Evolutionary conservation across 2,888 invertebrate species (phyloP).

Genomic region (Drosophila peninsularis): DNA sequence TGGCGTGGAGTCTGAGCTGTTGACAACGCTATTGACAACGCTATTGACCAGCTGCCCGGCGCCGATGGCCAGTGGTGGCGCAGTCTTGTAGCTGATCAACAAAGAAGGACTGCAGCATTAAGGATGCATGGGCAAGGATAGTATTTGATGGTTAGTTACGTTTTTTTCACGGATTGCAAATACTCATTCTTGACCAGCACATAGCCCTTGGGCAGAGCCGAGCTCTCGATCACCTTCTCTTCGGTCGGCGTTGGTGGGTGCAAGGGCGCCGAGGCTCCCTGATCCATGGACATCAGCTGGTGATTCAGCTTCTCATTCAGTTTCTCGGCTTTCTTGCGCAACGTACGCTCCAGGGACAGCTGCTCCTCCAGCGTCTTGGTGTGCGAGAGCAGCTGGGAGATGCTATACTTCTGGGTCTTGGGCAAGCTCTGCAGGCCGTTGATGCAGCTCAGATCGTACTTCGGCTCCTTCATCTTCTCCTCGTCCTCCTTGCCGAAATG

Average conservation of each 20-base stretch:
- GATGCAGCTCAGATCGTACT: conserved; percentile 66
- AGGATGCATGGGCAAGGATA: not conserved
- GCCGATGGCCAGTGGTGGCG: conserved; percentile 22
- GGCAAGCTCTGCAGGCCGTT: conserved; percentile 62
- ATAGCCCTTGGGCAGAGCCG: conserved; percentile 74
- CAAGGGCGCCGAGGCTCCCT: conserved; percentile 8
- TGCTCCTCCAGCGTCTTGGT: conserved; percentile 86
- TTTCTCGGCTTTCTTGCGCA: conserved; percentile 88
- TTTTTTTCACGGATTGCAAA: conserved; percentile 73
- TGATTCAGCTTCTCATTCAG: conserved; percentile 87
- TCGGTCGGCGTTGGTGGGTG: not conserved
- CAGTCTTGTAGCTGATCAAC: conserved; percentile 28
- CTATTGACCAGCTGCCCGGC: conserved; percentile 71
- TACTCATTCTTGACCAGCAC: conserved; percentile 72
- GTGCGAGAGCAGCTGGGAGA: conserved; percentile 74
- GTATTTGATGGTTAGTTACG: conserved; percentile 60
- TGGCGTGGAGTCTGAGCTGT: conserved; percentile 59
- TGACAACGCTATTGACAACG: conserved; percentile 56
- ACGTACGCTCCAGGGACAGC: conserved; percentile 87
- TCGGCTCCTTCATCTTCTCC: conserved; percentile 74
- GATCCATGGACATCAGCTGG: conserved; percentile 86
- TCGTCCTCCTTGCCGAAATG: conserved; percentile 84
- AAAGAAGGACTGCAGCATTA: not conserved
- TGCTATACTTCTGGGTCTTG: conserved; percentile 73
- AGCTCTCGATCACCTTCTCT: conserved; percentile 31